Conservation (phyloP, 1,140 invertebrate genomes). For the Pemphigus obesinymphae region DNA sequence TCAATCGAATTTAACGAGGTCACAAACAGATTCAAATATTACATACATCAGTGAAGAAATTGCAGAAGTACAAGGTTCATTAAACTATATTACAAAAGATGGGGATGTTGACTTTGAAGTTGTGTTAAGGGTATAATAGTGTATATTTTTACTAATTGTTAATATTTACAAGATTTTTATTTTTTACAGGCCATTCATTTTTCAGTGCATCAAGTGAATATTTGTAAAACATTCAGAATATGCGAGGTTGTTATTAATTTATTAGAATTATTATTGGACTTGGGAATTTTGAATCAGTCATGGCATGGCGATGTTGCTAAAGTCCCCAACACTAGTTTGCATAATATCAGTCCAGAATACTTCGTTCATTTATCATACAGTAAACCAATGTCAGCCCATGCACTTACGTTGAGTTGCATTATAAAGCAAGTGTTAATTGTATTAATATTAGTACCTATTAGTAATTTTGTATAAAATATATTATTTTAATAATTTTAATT, state of each 20-base stretch:
- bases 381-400: constrained; percentile 50
- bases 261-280: constrained; percentile 80
- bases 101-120: constrained; percentile 89
- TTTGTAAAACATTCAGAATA: constrained; percentile 74
- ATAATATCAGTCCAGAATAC: constrained; percentile 9
- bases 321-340: not conserved
- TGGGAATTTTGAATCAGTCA: constrained; percentile 69
- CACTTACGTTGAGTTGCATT: constrained; percentile 55
- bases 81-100: constrained; percentile 88
- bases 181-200: constrained; percentile 73
- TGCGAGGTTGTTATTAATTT: constrained; percentile 87
- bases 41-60: constrained; percentile 70
- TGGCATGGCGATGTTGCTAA: constrained; percentile 37
- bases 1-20: constrained; percentile 71
- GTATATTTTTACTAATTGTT: not conserved
- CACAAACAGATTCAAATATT: constrained; percentile 92
- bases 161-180: not conserved
- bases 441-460: not conserved
- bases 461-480: not conserved
- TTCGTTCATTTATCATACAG: not conserved
- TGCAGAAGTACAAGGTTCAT: constrained; percentile 81
- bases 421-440: constrained; percentile 46
- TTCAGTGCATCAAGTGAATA: constrained; percentile 69
- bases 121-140: constrained; percentile 68
- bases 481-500: not conserved